Evolutionary conservation across 2,797 vertebrate genomes (phyloP), one percentile per base, ranked within the genome.

Genomic region (Poecilia velifera): DNA sequence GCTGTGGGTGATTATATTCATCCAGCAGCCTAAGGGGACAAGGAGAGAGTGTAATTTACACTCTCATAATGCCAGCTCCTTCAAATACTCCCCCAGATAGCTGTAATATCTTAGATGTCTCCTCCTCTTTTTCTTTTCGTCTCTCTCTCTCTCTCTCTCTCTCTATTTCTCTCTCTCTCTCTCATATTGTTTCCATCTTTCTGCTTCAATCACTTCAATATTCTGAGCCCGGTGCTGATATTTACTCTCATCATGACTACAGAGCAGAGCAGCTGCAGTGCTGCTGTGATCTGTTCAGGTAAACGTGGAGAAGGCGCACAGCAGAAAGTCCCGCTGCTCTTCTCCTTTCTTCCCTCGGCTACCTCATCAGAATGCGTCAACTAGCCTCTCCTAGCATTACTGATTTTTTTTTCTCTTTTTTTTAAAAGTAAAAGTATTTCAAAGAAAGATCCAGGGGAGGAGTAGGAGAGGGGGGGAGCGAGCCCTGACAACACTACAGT

Each of bases 41-140:
- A 78, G 88, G 90, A 91, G 84, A 87, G 90, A 91, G 92, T 92
- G 90, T 91, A 93, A 94, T 95, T 94, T 93, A 92, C 82, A 84
- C 89, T 88, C 86, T 94, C 88, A 94, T 94, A 93, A 95, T 90
- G 92, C 89, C 85, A 88, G 86, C 88, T 92, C 84, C 76, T 81
- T 89, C 88, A 90, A 91, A 88, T 88, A 90, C 89, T 89, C 88
- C 86, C 87, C 82, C 73, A 47, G 86, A 86, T 89, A 88, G 86
- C 90, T 92, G 88, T 89, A 93, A 94, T 94, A 91, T 92, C 90
- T 92, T 78, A 86, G 83, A 90, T 82, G 87, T 91, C 84, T 84
- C 87, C 88, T 75, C 82, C 82, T 84, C 77, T 80, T 84, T 84
- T 74, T 73, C 59, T 81, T 78, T 43, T 39, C 13, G 16, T 41